Evolutionary conservation across 2,888 invertebrate species (phyloP).

Genomic region (Nezara viridula): DNA sequence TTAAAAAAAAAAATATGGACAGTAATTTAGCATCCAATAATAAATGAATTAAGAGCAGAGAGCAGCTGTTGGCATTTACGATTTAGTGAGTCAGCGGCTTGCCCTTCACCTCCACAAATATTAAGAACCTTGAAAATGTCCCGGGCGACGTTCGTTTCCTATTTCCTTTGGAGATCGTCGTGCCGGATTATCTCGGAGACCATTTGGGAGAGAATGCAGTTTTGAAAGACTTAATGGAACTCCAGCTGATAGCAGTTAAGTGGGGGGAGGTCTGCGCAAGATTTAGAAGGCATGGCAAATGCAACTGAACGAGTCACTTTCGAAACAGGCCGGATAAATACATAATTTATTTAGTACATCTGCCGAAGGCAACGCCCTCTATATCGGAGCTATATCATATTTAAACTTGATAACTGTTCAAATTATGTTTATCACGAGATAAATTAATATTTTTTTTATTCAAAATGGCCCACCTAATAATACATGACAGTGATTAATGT

Average conservation of each 20-base stretch:
- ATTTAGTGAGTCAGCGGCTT: neutral
- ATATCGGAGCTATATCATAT: neutral
- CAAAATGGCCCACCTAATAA: neutral
- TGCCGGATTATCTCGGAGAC: neutral
- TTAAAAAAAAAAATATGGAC: too few relatives aligned
- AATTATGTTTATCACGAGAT: neutral
- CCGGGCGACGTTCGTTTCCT: neutral
- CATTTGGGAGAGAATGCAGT: neutral
- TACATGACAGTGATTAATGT: neutral
- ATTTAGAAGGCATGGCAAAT: neutral
- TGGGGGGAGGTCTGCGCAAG: neutral
- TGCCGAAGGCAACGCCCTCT: neutral
- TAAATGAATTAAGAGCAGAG: too few relatives aligned
- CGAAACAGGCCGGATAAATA: neutral
- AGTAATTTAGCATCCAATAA: too few relatives aligned
- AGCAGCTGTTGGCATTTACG: too few relatives aligned
- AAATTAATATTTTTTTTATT: neutral
- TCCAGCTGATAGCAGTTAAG: neutral
- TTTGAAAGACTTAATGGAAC: slow-evolving; percentile 25
- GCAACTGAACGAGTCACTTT: slow-evolving; percentile 11
- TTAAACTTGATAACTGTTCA: neutral
- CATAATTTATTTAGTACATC: neutral
- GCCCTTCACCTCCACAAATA: neutral
- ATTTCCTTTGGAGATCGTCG: neutral
- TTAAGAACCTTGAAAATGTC: neutral